Conservation (phyloP, 1,140 invertebrate species). For the Ditylenchus dipsaci region DNA sequence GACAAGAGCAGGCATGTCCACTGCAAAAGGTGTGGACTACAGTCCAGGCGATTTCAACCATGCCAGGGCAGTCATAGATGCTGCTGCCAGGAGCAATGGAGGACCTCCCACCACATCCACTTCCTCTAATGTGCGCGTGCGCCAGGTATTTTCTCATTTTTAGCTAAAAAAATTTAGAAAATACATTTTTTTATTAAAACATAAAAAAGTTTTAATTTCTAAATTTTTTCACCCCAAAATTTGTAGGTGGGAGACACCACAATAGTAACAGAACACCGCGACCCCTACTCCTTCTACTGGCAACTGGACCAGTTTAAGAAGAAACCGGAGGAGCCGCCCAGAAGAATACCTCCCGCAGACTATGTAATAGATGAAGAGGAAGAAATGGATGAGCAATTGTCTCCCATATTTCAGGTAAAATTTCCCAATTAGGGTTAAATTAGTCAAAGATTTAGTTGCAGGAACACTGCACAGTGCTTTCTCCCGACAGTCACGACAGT, state of each 20-base stretch:
- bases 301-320: slow-evolving; percentile 51
- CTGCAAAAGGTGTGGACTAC: slow-evolving; percentile 36
- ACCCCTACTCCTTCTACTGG: slow-evolving; percentile 58
- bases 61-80: slow-evolving; percentile 35
- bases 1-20: background rate
- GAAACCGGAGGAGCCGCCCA: slow-evolving; percentile 30
- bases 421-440: background rate
- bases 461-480: slow-evolving; percentile 33
- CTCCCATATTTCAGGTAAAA: too few species aligned
- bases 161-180: background rate
- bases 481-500: slow-evolving; percentile 53
- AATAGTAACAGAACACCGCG: slow-evolving; percentile 55
- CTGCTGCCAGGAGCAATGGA: slow-evolving; percentile 22
- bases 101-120: slow-evolving; percentile 29
- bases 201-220: background rate
- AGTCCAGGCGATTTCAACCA: slow-evolving; percentile 31
- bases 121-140: background rate
- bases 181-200: background rate
- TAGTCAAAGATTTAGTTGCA: background rate
- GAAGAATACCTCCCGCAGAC: slow-evolving; percentile 24
- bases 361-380: slow-evolving; percentile 43
- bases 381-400: slow-evolving; percentile 20
- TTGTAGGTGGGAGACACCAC: slow-evolving; percentile 48
- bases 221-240: too few species aligned
- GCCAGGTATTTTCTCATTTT: background rate